Evolutionary conservation across 2,888 invertebrate genomes (phyloP), one percentile per base, ranked within the genome.

Genomic region (Nomada fabriciana): DNA sequence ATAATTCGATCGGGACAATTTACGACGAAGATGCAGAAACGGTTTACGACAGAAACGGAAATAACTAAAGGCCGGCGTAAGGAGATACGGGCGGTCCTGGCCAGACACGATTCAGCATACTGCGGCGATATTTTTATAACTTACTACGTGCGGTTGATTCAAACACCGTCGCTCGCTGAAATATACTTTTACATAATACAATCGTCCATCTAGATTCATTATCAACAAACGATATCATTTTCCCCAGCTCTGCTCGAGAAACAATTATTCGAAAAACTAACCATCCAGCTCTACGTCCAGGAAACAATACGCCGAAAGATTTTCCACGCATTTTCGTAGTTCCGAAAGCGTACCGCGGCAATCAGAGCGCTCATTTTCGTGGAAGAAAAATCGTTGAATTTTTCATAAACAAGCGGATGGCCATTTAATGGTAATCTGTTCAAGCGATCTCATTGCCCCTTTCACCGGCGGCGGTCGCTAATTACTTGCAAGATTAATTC

Each of bases 401-500:
- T 67, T 80, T 72, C 67, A 68, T 68, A 71, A 80, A 80, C 80
- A 72, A 50, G 65, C 60, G 67, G 60, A 65, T 67, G 55, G 25
- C 11, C 36, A n/a, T 78, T 77, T 78, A 78, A 72, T 43, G 50
- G 61, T 72, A 79, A 80, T 79, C 80, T 57, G 67, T 68, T 63
- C 67, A 13, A 36, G 13, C 20, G 50, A 60, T 50, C 60, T 71
- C 80, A 25, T 52, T 23, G 47, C 13, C 20, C 65, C 42, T 72
- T 59, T 80, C 72, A 11, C 23, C 36, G 55, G 15, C 15, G 47
- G 15, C 59, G 52, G 52, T 59, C 65, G 80, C 80, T 79, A 80
- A 80, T 80, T 80, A 79, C 80, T 79, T 68, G 42, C 61, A 63
- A 79, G 80, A 80, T 80, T 79, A 79, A 80, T 80, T 52, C 43